Conservation (phyloP, 2,888 invertebrate species). For the Digitonthophagus gazella region DNA sequence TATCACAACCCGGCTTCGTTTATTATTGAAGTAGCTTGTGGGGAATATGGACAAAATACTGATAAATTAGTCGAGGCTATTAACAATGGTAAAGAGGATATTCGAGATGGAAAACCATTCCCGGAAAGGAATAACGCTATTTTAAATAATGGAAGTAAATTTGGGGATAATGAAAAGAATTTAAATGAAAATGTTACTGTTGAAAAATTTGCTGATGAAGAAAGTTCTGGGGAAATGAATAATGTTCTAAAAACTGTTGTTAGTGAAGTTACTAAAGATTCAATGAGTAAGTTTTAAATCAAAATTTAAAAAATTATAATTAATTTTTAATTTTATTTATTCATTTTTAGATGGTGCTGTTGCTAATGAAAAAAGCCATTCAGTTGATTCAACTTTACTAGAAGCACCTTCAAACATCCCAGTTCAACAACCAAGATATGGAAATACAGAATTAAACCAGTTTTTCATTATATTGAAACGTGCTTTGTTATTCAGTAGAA, state of each 20-base stretch:
- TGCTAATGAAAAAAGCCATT: constrained; percentile 66
- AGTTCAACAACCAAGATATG: constrained; percentile 70
- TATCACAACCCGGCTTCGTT: constrained; percentile 98
- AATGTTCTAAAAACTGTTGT: constrained; percentile 59
- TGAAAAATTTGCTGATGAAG: constrained; percentile 42
- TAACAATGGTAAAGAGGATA: constrained; percentile 78
- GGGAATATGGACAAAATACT: constrained; percentile 92
- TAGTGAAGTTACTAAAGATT: constrained; percentile 63
- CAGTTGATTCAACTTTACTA: constrained; percentile 68
- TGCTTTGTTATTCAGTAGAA: constrained; percentile 78
- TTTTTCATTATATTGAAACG: constrained; percentile 86
- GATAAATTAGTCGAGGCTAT: constrained; percentile 81
- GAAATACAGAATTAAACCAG: constrained; percentile 78
- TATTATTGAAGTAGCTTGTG: constrained; percentile 94
- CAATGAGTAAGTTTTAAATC: constrained; percentile 46
- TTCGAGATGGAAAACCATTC: constrained; percentile 70
- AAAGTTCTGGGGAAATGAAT: constrained; percentile 46
- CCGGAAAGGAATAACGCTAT: constrained; percentile 57
- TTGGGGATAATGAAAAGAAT: constrained; percentile 35
- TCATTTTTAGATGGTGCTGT: constrained; percentile 50
- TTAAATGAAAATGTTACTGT: constrained; percentile 39
- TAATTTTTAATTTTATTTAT: constrained; percentile 2
- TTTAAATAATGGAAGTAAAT: constrained; percentile 53
- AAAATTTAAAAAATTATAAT: background rate
- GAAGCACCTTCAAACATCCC: constrained; percentile 54